phyloP scores from a whole-genome alignment of 2,888 invertebrate species.

The Andrena trimmerana region DNA sequence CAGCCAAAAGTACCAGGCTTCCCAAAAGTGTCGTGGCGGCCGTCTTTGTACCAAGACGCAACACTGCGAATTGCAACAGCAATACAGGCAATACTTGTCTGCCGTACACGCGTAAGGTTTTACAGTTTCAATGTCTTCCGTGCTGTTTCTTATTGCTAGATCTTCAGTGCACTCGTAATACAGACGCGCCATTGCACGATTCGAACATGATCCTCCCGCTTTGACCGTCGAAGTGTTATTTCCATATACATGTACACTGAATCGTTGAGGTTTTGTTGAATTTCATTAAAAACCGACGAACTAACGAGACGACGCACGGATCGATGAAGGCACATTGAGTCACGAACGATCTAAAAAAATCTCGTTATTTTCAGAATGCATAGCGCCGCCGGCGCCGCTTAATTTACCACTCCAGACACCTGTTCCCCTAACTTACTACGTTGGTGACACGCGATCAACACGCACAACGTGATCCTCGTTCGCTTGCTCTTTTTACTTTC shows the following conservation, averaged over 20 bases:
- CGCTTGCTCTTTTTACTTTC: neutral
- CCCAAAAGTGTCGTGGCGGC: constrained; percentile 81
- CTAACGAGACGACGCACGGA: constrained; percentile 11
- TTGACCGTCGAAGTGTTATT: neutral
- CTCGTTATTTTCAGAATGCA: constrained; percentile 56
- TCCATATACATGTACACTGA: neutral
- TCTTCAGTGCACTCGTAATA: constrained; percentile 78
- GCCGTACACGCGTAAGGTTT: constrained; percentile 75
- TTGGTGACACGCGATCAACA: constrained; percentile 27
- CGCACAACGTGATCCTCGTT: constrained; percentile 6
- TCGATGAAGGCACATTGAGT: constrained; percentile 48
- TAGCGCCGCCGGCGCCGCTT: constrained; percentile 45
- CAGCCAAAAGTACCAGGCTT: constrained; percentile 83
- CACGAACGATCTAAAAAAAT: constrained; percentile 58
- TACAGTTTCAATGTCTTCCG: constrained; percentile 45
- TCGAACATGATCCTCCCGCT: constrained; percentile 17
- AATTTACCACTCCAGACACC: constrained; percentile 46
- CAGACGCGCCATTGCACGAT: constrained; percentile 73
- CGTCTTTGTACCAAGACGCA: constrained; percentile 79
- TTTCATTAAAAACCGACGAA: neutral
- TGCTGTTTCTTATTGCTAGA: constrained; percentile 61
- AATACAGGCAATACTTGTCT: constrained; percentile 79
- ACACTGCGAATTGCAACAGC: constrained; percentile 80
- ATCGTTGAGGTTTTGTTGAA: neutral
- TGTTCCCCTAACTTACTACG: constrained; percentile 54